Evolutionary conservation across 2,888 invertebrate species (phyloP).

Genomic region (Hirtodrosophila cameraria): DNA sequence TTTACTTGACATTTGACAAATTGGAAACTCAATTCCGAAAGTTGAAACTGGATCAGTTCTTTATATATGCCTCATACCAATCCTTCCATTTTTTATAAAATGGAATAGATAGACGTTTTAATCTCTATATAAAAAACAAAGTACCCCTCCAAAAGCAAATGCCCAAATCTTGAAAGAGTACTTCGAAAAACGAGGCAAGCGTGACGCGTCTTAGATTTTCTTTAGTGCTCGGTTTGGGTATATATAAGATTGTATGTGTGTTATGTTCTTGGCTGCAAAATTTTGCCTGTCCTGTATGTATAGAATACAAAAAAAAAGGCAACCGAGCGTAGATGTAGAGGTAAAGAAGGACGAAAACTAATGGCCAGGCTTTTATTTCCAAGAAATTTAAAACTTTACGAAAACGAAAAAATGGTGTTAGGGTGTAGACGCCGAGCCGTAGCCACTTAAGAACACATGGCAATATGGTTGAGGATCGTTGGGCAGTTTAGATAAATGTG

Average conservation of each 20-base stretch:
- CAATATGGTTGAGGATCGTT: conserved; percentile 54
- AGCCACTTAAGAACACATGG: conserved; percentile 73
- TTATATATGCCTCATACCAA: too few relatives aligned
- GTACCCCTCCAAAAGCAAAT: background rate
- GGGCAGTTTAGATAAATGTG: conserved; percentile 59
- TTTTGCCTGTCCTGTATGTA: conserved; percentile 54
- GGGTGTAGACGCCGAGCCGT: conserved; percentile 31
- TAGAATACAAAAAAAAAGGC: conserved; percentile 42
- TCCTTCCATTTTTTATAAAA: too few relatives aligned
- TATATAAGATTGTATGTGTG: background rate
- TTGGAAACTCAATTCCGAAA: too few relatives aligned
- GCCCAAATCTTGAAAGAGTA: conserved; percentile 15
- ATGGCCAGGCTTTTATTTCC: conserved; percentile 83
- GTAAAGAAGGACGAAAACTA: conserved; percentile 73
- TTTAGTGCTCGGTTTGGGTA: conserved; percentile 14
- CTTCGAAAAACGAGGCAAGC: conserved; percentile 36
- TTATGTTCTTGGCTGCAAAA: conserved; percentile 57
- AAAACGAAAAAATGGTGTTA: conserved; percentile 66
- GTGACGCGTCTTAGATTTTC: conserved; percentile 60
- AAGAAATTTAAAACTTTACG: conserved; percentile 84
- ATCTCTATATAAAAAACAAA: conserved; percentile 1
- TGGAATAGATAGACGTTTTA: too few relatives aligned
- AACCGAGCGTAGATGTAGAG: conserved; percentile 50
- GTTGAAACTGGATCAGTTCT: too few relatives aligned
- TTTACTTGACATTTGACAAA: too few relatives aligned